Base-by-base conservation (phyloP, 2,888 invertebrate species). In the Poecilobothrus nobilitatus region DNA sequence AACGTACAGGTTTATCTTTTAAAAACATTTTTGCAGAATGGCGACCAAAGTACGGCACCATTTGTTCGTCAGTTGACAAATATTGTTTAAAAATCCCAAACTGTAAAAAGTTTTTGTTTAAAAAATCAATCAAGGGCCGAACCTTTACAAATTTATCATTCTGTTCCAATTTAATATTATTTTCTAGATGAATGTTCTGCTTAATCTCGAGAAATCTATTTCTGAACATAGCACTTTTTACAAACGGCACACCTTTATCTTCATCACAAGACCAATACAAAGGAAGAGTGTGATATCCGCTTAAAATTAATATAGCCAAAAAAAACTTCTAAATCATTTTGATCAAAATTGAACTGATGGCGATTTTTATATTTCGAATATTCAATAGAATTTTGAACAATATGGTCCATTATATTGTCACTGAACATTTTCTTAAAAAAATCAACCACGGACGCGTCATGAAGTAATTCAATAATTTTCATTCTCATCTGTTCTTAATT, bases 241-340 rank as follows among this genome's bases (percentile, higher is more conserved):
- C 5, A 27, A 27, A 27, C 27, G 5, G 27, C 27, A 27, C 5
- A 27, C 27, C 27, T n/a, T 33, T 53, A 53, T 61, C 64, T 27
- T 27, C 27, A 27, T 27, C 27, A 27, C 27, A 27, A 27, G 27
- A 27, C 27, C 27, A 27, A 27, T 27, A 27, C 27, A 27, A 27
- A 41, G 68, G 66, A 37, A 66, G 66, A 37, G 63, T 66, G 68
- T 69, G 69, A 67, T 69, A 67, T 44, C 53, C 66, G 67, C 69
- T 65, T 67, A 69, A 5, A 69, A 67, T 69, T 41, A 69, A 37
- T 65, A 67, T 69, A 65, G 65, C 67, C 22, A 65, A 9, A 64
- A 66, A 69, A 22, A 69, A 64, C n/a, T 44, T 66, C 69, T 34
- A 69, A 37, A 41, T 69, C 62, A 69, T 63, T 65, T 62, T 65